Evolutionary conservation across 2,888 invertebrate species (phyloP).

Genomic region (Rapana venosa): DNA sequence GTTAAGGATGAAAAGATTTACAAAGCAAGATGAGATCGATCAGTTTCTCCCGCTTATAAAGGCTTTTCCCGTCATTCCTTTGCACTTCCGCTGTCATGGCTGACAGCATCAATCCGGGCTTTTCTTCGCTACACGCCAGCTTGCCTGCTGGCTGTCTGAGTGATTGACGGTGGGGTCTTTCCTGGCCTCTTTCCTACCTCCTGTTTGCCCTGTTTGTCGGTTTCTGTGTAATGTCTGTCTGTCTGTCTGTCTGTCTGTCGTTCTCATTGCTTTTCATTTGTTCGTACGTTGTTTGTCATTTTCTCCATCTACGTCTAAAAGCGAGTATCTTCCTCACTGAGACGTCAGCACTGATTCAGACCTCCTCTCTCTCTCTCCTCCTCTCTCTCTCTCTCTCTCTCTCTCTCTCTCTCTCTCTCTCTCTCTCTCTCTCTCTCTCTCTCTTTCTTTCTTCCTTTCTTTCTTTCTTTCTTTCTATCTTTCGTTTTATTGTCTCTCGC

Average conservation of each 20-base stretch:
- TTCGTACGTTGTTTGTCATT: background rate
- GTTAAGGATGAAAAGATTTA: too few relatives aligned
- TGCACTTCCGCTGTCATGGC: slow-evolving; percentile 10
- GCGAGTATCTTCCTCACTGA: background rate
- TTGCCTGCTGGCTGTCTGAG: background rate
- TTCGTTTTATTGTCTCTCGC: too few relatives aligned
- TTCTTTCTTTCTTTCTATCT: background rate
- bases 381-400: background rate
- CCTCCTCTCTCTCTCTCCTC: background rate
- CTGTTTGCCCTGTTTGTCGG: too few relatives aligned
- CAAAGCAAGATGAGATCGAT: too few relatives aligned
- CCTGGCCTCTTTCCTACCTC: too few relatives aligned
- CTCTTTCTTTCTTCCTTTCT: background rate
- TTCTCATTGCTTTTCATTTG: background rate
- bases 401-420: background rate
- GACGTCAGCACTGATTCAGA: too few relatives aligned
- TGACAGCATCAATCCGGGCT: background rate
- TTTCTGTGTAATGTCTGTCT: background rate
- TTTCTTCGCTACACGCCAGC: too few relatives aligned
- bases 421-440: background rate
- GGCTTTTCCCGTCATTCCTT: background rate
- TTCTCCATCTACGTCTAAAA: background rate
- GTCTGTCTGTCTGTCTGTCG: background rate
- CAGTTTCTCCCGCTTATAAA: too few relatives aligned
- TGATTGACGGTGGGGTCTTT: background rate